phyloP scores from a whole-genome alignment of 2,888 invertebrate species.

The Brachyptera risi region DNA sequence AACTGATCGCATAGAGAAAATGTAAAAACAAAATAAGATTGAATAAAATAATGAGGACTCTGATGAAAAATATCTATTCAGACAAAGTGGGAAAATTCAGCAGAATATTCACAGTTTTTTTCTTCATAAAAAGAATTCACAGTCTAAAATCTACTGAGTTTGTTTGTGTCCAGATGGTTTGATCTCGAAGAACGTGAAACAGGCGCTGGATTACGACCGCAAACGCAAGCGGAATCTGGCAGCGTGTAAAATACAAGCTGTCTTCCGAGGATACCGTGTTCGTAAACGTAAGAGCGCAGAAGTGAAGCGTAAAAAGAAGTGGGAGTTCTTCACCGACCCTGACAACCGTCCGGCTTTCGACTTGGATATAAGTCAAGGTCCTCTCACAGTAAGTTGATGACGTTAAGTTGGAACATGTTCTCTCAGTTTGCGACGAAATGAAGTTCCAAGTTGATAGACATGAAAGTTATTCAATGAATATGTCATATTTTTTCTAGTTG shows the following conservation, averaged over 20 bases:
- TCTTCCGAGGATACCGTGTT: slow-evolving; percentile 76
- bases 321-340: not conserved
- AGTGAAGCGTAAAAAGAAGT: not conserved
- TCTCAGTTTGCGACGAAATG: not conserved
- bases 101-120: no score
- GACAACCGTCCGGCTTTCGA: not conserved
- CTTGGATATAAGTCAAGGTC: slow-evolving; percentile 8
- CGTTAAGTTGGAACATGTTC: slow-evolving; percentile 33
- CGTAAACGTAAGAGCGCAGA: slow-evolving; percentile 43
- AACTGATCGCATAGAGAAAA: no score
- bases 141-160: no score
- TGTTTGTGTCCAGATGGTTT: no score
- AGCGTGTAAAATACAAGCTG: slow-evolving; percentile 85
- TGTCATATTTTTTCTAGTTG: no score
- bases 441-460: not conserved
- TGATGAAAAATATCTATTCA: no score
- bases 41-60: no score
- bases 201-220: slow-evolving; percentile 33
- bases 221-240: slow-evolving; percentile 51
- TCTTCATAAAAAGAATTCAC: no score
- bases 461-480: no score
- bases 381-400: not conserved
- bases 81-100: no score
- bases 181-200: not conserved
- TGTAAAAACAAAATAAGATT: no score